Evolutionary conservation across 2,797 vertebrate species (phyloP).

Genomic region (Syngnathus rostellatus): DNA sequence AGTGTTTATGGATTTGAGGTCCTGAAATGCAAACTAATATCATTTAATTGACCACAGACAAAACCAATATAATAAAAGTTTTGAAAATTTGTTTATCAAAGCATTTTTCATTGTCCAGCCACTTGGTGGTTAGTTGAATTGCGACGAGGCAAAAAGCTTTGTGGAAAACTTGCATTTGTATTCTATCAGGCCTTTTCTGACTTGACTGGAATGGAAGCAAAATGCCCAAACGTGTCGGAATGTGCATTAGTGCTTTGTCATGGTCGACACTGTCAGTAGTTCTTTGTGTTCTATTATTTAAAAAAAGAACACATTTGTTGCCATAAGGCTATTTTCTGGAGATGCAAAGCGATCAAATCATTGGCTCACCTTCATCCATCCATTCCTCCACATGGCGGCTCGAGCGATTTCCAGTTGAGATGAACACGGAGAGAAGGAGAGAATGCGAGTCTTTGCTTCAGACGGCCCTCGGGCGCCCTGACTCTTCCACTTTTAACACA

Average conservation of each 20-base stretch:
- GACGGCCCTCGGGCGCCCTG: constrained; percentile 16
- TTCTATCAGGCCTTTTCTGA: no score
- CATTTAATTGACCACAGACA: no score
- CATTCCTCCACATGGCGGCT: constrained; percentile 5
- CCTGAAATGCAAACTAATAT: no score
- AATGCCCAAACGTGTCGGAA: not conserved
- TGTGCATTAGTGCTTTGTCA: constrained; percentile 27
- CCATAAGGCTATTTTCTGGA: constrained; percentile 47
- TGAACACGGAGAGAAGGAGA: not conserved
- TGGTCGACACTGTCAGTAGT: constrained; percentile 41
- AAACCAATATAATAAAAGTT: no score
- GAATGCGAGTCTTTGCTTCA: constrained; percentile 12
- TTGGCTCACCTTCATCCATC: not conserved
- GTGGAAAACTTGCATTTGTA: no score
- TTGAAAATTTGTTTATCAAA: no score
- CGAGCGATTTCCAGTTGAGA: constrained; percentile 12
- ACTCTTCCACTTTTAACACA: constrained; percentile 19
- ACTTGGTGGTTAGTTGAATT: not conserved
- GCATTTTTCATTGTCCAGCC: no score
- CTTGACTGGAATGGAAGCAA: not conserved
- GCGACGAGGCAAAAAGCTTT: no score
- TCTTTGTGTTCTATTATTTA: constrained; percentile 46
- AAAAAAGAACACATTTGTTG: constrained; percentile 59
- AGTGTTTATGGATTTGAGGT: no score
- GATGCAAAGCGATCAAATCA: constrained; percentile 6